Base-by-base conservation (phyloP, 1,140 invertebrate species). In the Sitobion miscanthi region DNA sequence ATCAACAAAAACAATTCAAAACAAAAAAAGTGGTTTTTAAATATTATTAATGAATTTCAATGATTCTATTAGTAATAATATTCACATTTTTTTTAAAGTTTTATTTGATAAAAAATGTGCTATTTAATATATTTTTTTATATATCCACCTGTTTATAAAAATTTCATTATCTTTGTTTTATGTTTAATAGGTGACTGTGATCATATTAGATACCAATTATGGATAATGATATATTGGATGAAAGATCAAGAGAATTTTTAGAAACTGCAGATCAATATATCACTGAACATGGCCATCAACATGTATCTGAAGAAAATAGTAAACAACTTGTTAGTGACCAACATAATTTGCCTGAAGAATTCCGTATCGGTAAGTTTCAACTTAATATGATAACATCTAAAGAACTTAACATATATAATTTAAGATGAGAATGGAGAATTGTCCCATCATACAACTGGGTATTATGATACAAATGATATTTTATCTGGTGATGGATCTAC, bases 211-310 rank as follows among this genome's bases (percentile, higher is more conserved):
- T 42, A 85, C 47, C 35, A 89, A 57, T 30, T 85, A 93, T 93
- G 91, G 91, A 93, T 17, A 93, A 86, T 93, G 91, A 86, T 85
- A 93, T 93, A 54, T 93, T 93, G 35, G 91, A 93, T 86, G 91
- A 93, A 30, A 83, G 91, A 8, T 93, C 91, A n/a, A 93, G 91
- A 57, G 91, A 93, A 85, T 93, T 93, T 85, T 85, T 93, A 93
- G 91, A 93, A 93, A 93, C 91, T 54, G 91, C 91, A 52, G 91
- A 93, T 85, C 82, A 93, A 21, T 93, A 93, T 83, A 93, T 93
- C 14, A 93, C 47, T 86, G 91, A 93, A 57, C 91, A 92, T 92
- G 69, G 91, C 6, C 91, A 93, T 52, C 91, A 93, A 54, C 91
- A 93, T 93, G 90, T 92, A 42, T 82, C 90, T 52, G 91, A 93